phyloP scores from a whole-genome alignment of 2,797 vertebrate species.

The Cuculus canorus region DNA sequence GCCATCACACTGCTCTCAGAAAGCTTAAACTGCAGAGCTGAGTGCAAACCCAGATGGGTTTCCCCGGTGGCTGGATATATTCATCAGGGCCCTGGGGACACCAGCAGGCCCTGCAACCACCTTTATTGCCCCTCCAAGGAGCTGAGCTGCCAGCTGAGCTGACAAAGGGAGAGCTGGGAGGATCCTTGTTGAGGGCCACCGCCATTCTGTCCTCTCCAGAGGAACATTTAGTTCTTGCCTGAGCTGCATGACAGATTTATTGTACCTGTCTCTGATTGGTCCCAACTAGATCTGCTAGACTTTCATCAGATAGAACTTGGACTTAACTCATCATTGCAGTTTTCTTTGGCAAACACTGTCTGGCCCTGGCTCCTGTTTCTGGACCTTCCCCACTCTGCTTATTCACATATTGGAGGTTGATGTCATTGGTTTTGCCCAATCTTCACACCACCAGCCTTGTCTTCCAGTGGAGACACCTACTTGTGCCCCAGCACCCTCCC shows the following conservation, averaged over 20 bases:
- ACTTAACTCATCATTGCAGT: neutral
- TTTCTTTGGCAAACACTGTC: neutral
- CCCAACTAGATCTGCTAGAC: neutral
- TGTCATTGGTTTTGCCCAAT: neutral
- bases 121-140: neutral
- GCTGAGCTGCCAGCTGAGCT: neutral
- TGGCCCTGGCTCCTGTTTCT: neutral
- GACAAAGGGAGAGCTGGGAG: neutral
- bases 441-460: too few species aligned
- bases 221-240: too few species aligned
- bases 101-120: neutral
- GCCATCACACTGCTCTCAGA: neutral
- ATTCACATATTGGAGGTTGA: neutral
- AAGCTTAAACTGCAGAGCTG: neutral
- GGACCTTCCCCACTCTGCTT: neutral
- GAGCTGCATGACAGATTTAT: fast-evolving
- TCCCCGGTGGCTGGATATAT: neutral
- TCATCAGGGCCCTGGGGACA: too few species aligned
- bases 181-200: fast-evolving
- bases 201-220: neutral
- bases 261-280: neutral
- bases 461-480: neutral
- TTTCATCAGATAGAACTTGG: neutral
- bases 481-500: neutral
- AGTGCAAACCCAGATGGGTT: neutral